These are phyloP conservation scores for Drosophila barbarae DNA, from an alignment of 2,888 invertebrate genomes.

Conservation along the genomic window DNA sequence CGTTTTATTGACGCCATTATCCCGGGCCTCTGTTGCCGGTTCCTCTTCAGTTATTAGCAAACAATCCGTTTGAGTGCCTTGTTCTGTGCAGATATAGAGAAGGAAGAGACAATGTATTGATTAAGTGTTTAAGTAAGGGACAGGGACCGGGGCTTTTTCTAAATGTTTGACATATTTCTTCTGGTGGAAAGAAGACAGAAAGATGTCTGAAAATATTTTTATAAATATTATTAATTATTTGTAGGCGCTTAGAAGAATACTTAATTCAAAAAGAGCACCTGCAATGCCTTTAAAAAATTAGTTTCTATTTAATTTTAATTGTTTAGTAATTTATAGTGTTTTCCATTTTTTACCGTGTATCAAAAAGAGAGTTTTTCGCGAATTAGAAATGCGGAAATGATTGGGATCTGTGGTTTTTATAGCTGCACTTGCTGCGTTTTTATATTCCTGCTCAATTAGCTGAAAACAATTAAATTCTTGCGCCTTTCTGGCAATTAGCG, in stretches of 20 bases:
- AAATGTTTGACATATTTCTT: background rate
- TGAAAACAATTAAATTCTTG: conserved; percentile 36
- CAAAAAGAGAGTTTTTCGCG: background rate
- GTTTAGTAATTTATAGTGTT: background rate
- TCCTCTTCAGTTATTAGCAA: conserved; percentile 71
- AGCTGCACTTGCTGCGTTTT: conserved; percentile 19
- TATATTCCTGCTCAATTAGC: conserved; percentile 42
- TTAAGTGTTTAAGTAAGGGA: background rate
- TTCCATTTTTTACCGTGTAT: background rate
- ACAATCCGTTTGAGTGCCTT: conserved; percentile 74
- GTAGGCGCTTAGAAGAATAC: too few relatives aligned
- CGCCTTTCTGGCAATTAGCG: conserved; percentile 54
- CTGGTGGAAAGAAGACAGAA: background rate
- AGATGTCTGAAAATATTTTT: too few relatives aligned
- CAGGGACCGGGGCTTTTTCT: too few relatives aligned
- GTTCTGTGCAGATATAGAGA: conserved; percentile 56
- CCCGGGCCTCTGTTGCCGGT: conserved; percentile 25
- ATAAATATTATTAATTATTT: background rate
- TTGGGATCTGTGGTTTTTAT: conserved; percentile 14
- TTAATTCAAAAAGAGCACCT: background rate
- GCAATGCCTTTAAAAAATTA: background rate
- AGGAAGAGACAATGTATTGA: background rate
- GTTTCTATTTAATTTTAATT: background rate
- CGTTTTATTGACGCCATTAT: conserved; percentile 42
- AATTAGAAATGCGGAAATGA: conserved; percentile 46